phyloP scores from a whole-genome alignment of 1,140 invertebrate genomes.

The Eumaeus atala region DNA sequence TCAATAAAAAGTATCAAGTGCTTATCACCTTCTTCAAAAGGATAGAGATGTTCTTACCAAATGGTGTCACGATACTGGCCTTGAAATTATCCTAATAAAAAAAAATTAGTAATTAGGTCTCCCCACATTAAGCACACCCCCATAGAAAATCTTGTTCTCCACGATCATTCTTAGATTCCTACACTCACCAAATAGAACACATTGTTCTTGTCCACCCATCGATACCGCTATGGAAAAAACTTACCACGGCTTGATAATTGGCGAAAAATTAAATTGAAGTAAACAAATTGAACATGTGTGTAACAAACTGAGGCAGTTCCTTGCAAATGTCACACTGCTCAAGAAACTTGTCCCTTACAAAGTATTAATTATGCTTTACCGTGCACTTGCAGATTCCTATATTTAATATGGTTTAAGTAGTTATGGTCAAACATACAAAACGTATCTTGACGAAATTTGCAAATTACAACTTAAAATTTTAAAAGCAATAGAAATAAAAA shows the following conservation, averaged over 20 bases:
- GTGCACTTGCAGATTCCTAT: not conserved
- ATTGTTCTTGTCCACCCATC: conserved; percentile 7
- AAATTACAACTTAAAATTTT: not conserved
- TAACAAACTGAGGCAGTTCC: conserved; percentile 6
- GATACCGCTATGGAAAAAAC: not conserved
- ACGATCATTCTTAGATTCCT: not conserved
- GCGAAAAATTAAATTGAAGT: conserved; percentile 7
- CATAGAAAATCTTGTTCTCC: not conserved
- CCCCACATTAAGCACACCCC: not conserved
- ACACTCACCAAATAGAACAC: not conserved
- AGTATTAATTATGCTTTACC: not conserved
- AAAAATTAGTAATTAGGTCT: too few relatives aligned
- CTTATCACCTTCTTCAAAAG: too few relatives aligned
- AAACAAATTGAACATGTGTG: not conserved
- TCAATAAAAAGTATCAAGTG: not conserved
- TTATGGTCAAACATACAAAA: not conserved
- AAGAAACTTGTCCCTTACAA: not conserved
- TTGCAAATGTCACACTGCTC: not conserved
- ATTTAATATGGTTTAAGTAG: not conserved
- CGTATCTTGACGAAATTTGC: not conserved
- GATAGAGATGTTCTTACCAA: too few relatives aligned
- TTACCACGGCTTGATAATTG: conserved; percentile 6
- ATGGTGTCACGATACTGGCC: too few relatives aligned
- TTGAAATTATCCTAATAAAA: too few relatives aligned
- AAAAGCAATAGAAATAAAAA: conserved; percentile 1